Percentiles rank a stretch among this genome's conserved stretches.
These are phyloP conservation scores for Entomyzon cyanotis DNA, from an alignment of 2,113 vertebrate genomes.

Conservation along the genomic window DNA sequence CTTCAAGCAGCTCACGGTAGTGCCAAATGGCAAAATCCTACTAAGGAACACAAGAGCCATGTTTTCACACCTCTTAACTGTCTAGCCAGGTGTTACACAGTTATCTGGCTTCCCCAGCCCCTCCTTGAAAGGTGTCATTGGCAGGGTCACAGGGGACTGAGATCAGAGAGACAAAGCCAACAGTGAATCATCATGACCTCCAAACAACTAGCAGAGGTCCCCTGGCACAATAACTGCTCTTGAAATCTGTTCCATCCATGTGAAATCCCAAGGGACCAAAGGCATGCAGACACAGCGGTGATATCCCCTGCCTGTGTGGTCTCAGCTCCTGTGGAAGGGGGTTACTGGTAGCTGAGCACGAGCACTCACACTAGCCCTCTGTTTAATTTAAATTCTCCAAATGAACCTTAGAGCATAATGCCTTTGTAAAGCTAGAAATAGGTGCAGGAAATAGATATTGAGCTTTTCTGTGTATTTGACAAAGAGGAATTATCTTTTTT, in stretches of 20 bases:
- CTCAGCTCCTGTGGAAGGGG: not conserved
- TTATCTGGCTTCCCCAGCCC: not conserved
- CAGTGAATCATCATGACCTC: not conserved
- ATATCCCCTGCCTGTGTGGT: not conserved
- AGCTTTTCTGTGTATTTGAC: not conserved
- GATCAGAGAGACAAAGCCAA: not conserved
- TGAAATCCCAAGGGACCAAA: not conserved
- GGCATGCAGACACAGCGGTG: not conserved
- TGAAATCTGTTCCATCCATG: not conserved
- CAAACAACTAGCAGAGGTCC: not conserved
- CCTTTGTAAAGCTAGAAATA: not conserved
- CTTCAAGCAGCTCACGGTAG: not conserved
- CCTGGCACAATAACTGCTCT: not conserved
- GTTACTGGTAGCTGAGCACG: not conserved
- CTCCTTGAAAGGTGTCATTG: not conserved
- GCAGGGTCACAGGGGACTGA: not conserved
- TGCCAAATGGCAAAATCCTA: not conserved
- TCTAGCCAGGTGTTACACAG: not conserved
- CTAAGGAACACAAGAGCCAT: not conserved
- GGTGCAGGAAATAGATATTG: not conserved
- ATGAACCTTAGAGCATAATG: not conserved
- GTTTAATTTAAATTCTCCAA: not conserved
- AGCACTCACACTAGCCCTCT: not conserved
- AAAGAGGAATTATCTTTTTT: not conserved
- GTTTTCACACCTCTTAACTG: not conserved